phyloP scores from a whole-genome alignment of 2,797 vertebrate species.

The Amniataba percoides region DNA sequence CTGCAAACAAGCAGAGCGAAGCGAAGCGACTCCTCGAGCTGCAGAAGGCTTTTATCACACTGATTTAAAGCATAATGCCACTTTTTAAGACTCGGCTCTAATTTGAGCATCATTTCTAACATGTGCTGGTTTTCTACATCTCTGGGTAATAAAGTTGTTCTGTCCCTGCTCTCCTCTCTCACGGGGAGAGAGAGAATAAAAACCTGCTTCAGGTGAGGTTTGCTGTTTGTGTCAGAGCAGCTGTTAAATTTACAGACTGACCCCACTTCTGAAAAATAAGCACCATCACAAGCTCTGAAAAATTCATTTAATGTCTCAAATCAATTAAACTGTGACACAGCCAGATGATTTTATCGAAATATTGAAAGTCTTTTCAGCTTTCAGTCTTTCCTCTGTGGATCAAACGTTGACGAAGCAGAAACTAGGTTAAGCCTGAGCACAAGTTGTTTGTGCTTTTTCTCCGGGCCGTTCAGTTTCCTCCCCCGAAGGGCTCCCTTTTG shows the following conservation, averaged over 20 bases:
- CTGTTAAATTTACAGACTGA: no score
- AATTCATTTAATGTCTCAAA: no score
- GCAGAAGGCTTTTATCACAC: background rate
- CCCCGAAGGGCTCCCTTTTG: conserved; percentile 52
- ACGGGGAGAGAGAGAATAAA: no score
- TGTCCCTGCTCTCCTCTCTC: no score
- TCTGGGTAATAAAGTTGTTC: background rate
- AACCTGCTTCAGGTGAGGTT: no score
- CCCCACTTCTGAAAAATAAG: no score
- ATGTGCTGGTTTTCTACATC: background rate
- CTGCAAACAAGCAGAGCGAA: conserved; percentile 20
- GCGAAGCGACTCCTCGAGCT: background rate
- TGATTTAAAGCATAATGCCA: background rate
- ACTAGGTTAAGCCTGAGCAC: conserved; percentile 15
- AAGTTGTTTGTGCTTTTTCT: conserved; percentile 34
- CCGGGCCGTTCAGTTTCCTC: background rate
- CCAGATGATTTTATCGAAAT: no score
- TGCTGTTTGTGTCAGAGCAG: no score
- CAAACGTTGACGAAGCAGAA: conserved; percentile 28
- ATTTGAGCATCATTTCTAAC: background rate
- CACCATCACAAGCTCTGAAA: no score
- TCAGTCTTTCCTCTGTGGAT: no score
- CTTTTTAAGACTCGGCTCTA: background rate
- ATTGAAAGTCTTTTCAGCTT: no score
- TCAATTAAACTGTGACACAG: no score